Conservation (phyloP, 2,888 invertebrate species). For the Eucera pruinosa region DNA sequence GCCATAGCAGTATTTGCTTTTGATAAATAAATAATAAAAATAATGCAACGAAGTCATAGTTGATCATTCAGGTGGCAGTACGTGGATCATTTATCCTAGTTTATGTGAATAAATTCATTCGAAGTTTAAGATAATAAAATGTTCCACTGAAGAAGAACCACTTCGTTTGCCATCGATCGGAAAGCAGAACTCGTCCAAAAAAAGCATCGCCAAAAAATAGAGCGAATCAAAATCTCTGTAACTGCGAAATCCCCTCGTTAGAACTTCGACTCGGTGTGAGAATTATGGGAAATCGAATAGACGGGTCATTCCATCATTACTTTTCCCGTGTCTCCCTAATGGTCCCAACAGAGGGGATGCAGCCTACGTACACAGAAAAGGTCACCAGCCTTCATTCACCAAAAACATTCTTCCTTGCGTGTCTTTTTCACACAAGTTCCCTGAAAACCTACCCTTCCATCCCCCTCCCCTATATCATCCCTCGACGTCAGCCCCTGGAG, state of each 20-base stretch:
- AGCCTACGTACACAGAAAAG: constrained; percentile 11
- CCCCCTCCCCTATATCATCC: not conserved
- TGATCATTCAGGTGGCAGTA: no score
- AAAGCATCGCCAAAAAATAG: no score
- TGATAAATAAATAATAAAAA: no score
- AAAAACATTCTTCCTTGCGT: constrained; percentile 38
- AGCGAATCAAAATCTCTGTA: no score
- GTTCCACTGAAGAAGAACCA: no score
- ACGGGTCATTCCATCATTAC: constrained; percentile 31
- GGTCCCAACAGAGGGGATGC: constrained; percentile 2
- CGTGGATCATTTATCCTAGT: no score
- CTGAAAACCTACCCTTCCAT: not conserved
- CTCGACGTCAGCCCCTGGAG: not conserved
- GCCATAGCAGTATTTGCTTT: no score
- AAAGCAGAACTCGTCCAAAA: no score
- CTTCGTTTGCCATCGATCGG: no score
- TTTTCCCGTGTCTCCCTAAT: constrained; percentile 43
- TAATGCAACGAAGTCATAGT: no score
- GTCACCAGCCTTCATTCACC: constrained; percentile 23
- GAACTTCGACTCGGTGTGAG: not conserved
- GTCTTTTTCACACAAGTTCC: constrained; percentile 13
- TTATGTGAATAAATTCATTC: no score
- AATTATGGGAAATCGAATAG: constrained; percentile 27
- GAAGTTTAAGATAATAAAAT: no score
- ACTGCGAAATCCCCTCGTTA: not conserved